Evolutionary conservation across 2,797 vertebrate genomes (phyloP), one percentile per base, ranked within the genome.

Genomic region (Denticeps clupeoides): DNA sequence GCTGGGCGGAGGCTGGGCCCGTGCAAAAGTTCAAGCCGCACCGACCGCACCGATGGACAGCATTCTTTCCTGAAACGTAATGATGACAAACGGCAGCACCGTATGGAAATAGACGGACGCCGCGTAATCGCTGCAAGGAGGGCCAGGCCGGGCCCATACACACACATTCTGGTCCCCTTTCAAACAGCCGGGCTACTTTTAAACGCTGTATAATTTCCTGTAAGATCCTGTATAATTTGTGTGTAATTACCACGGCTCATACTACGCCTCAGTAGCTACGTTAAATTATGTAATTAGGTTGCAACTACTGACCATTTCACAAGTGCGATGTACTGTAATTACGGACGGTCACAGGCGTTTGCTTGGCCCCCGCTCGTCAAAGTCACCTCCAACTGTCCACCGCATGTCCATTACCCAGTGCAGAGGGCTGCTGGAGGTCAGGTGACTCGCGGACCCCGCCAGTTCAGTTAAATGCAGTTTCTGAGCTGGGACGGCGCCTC

Each of bases 1-100:
- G 35, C 18, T 35, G 35, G 35, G 35, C 16, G 5, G 2, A 16
- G 10, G 35, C 35, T 38, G 38, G 38, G 35, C 18, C 18, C n/a
- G n/a, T n/a, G n/a, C n/a, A n/a, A n/a, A 21, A 38, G 16, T 19
- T 21, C 35, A 21, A 38, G 35, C 35, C 2, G 18, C 9, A 10
- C 8, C 16, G 5, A 35, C 38, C 16, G 21, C 3, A 4, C 4
- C 5, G 35, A 38, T 38, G 21, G 35, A 18, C 35, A 4, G 35
- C 35, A 38, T 38, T 38, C 35, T 21, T 38, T 11, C 8, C 18
- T 18, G 2, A 5, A 35, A 18, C 16, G 16, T 38, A 38, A 38
- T 49, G 51, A 67, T 48, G 59, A 54, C 31, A 2, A 11, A 40
- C 22, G 15, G 13, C 1, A 49, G 42, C 47, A 45, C 55, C 3